Conservation (phyloP, 2,113 vertebrate genomes). For the Lynx canadensis region DNA sequence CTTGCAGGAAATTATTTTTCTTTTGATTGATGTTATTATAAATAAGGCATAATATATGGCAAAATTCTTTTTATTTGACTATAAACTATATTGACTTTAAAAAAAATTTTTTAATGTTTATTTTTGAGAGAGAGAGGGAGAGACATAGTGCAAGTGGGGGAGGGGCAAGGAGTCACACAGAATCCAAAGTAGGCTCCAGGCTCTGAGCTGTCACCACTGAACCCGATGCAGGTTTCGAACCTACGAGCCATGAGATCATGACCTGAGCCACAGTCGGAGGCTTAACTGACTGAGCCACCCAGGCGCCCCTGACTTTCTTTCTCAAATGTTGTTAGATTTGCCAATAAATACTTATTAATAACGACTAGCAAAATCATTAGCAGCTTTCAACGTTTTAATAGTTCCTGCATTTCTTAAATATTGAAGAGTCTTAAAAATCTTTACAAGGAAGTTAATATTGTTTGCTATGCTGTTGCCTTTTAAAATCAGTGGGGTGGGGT, state of each 20-base stretch:
- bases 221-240: no score
- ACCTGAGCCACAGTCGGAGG: no score
- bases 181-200: no score
- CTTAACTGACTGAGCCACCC: no score
- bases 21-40: slow-evolving; percentile 28
- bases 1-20: not conserved
- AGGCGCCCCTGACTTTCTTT: not conserved
- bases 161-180: no score
- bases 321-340: slow-evolving; percentile 8
- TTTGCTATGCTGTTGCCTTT: not conserved
- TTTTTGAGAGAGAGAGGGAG: no score
- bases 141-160: no score
- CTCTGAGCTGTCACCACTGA: no score
- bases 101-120: not conserved
- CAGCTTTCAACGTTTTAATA: not conserved
- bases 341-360: slow-evolving; percentile 29
- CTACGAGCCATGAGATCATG: no score
- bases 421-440: slow-evolving; percentile 33
- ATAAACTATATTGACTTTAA: not conserved
- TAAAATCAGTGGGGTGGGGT: not conserved
- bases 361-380: not conserved
- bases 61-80: slow-evolving; percentile 20
- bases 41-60: not conserved
- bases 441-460: slow-evolving; percentile 15
- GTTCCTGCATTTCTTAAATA: not conserved